Evolutionary conservation across 2,113 vertebrate species (phyloP).

Genomic region (Tapirus terrestris): DNA sequence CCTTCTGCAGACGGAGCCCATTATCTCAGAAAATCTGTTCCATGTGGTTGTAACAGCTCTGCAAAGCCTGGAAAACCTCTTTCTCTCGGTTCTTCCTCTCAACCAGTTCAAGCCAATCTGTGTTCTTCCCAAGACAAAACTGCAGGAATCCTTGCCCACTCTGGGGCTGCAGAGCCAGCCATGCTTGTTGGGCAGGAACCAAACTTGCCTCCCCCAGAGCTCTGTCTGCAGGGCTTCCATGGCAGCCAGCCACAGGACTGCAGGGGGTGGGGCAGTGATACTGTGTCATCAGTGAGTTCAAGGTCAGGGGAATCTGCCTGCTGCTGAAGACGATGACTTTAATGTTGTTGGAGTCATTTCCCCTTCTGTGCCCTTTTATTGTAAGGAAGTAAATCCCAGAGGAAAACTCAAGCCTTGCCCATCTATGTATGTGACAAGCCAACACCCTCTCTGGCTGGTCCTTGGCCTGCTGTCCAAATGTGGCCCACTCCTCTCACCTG

Average conservation of each 20-base stretch:
- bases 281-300: not conserved
- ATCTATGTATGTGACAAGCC: not conserved
- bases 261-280: not conserved
- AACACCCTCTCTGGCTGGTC: not conserved
- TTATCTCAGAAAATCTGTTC: conserved; percentile 40
- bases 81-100: not conserved
- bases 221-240: not conserved
- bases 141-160: conserved; percentile 31
- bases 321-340: not conserved
- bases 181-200: not conserved
- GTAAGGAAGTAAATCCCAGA: conserved; percentile 13
- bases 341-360: not conserved
- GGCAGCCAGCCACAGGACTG: not conserved
- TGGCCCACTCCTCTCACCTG: not conserved
- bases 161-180: not conserved
- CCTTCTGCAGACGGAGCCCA: not conserved
- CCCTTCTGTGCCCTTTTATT: not conserved
- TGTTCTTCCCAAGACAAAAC: conserved; percentile 32
- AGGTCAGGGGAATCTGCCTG: not conserved
- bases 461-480: not conserved
- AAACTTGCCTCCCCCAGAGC: not conserved
- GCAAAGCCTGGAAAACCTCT: conserved; percentile 2
- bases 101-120: conserved; percentile 33
- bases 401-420: not conserved
- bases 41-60: not conserved